Conservation (phyloP, 2,888 invertebrate genomes). For the Cephus pygmeus region DNA sequence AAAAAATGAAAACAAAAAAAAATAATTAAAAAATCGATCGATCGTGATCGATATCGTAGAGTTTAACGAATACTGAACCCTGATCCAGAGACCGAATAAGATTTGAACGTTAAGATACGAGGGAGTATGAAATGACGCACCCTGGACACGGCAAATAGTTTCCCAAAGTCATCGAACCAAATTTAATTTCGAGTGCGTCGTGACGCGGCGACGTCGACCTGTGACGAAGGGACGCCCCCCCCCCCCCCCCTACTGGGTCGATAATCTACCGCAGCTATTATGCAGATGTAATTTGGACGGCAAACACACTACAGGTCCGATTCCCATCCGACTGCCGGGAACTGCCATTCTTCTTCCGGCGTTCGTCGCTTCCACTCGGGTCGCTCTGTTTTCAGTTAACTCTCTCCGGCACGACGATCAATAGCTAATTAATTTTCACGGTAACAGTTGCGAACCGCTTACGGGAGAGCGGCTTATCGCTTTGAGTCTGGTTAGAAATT, state of each 20-base stretch:
- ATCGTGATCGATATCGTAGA: too few relatives aligned
- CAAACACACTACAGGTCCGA: conserved; percentile 52
- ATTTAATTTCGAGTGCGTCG: conserved; percentile 29
- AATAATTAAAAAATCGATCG: too few relatives aligned
- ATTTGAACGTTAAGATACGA: too few relatives aligned
- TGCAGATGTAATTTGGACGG: conserved; percentile 60
- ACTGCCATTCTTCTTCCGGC: conserved; percentile 42
- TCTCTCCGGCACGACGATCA: conserved; percentile 24
- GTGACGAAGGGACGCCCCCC: conserved; percentile 49
- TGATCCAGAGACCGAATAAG: too few relatives aligned
- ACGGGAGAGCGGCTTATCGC: too few relatives aligned
- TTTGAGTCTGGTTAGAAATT: too few relatives aligned
- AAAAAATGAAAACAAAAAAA: too few relatives aligned
- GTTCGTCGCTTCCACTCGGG: conserved; percentile 24
- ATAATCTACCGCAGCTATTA: conserved; percentile 57
- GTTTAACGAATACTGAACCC: too few relatives aligned
- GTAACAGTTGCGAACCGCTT: not conserved
- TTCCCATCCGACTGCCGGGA: conserved; percentile 46
- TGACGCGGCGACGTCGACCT: conserved; percentile 10
- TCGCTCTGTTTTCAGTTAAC: conserved; percentile 23
- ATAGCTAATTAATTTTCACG: conserved; percentile 35
- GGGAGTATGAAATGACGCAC: too few relatives aligned
- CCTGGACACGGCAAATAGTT: conserved; percentile 24
- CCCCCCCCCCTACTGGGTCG: conserved; percentile 50
- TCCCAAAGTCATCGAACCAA: conserved; percentile 39